Evolutionary conservation across 2,888 invertebrate species (phyloP).

Genomic region (Eurois occulta): DNA sequence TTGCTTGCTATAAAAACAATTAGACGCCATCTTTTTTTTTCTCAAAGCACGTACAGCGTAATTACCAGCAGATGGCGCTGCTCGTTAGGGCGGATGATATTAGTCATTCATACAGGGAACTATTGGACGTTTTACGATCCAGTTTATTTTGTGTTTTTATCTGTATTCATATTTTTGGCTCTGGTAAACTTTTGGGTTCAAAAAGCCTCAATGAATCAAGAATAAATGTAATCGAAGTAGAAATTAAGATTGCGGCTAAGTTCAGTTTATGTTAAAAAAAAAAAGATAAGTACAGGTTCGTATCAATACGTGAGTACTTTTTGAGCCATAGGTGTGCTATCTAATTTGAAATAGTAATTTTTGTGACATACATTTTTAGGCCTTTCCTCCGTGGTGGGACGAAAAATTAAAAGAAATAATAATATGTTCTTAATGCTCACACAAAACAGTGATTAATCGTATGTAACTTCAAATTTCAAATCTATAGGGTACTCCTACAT

Average conservation of each 20-base stretch:
- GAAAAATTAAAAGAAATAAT: not conserved
- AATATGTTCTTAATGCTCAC: not conserved
- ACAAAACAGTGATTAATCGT: not conserved
- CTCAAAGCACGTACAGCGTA: constrained; percentile 80
- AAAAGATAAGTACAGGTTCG: too few relatives aligned
- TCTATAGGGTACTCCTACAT: not conserved
- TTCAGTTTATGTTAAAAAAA: too few relatives aligned
- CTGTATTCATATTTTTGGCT: not conserved
- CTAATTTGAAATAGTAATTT: not conserved
- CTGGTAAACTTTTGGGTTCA: not conserved
- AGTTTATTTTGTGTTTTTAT: constrained; percentile 6
- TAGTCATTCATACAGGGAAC: constrained; percentile 70
- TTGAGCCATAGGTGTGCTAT: too few relatives aligned
- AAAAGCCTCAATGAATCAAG: not conserved
- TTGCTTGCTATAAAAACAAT: constrained; percentile 83
- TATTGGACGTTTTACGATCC: constrained; percentile 56
- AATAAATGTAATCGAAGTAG: not conserved
- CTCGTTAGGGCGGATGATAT: constrained; percentile 78
- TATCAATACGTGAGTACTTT: not conserved
- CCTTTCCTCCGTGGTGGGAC: not conserved
- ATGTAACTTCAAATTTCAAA: not conserved
- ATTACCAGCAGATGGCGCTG: constrained; percentile 86
- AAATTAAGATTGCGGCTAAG: not conserved
- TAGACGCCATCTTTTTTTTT: constrained; percentile 79
- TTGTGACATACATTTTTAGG: not conserved